Percentiles rank a stretch among this genome's conserved stretches.
These are phyloP conservation scores for Tenthredo amoena DNA, from an alignment of 2,888 invertebrate genomes.

Conservation along the genomic window DNA sequence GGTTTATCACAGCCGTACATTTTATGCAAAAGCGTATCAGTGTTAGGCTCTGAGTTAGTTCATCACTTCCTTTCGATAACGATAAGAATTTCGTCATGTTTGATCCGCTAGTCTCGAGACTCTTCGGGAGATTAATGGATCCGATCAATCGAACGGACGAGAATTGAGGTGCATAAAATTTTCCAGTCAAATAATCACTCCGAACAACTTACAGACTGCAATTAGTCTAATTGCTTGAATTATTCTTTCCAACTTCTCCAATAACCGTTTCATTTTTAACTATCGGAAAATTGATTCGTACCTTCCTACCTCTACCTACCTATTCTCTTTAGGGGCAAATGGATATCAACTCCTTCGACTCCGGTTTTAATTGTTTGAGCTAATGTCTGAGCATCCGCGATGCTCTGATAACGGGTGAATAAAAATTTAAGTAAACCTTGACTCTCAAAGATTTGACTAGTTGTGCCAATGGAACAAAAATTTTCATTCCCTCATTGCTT, in stretches of 20 bases:
- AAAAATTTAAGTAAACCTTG: neutral
- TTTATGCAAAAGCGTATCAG: neutral
- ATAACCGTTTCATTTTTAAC: constrained; percentile 33
- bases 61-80: neutral
- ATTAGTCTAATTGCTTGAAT: constrained; percentile 51
- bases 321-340: constrained; percentile 7
- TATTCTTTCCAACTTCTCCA: constrained; percentile 44
- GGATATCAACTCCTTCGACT: constrained; percentile 18
- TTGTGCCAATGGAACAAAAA: neutral
- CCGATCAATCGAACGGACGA: neutral
- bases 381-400: constrained; percentile 3
- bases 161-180: constrained; percentile 28
- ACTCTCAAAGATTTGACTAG: neutral
- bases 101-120: neutral
- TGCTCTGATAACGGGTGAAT: neutral
- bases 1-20: neutral
- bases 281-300: constrained; percentile 47
- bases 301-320: neutral
- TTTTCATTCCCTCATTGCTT: neutral
- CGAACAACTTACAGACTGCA: constrained; percentile 35
- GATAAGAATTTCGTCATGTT: neutral
- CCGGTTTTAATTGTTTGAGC: constrained; percentile 28
- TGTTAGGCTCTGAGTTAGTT: neutral
- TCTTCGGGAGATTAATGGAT: neutral
- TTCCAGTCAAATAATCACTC: constrained; percentile 26